phyloP scores from a whole-genome alignment of 2,888 invertebrate genomes.

The Cotesia congregata region DNA sequence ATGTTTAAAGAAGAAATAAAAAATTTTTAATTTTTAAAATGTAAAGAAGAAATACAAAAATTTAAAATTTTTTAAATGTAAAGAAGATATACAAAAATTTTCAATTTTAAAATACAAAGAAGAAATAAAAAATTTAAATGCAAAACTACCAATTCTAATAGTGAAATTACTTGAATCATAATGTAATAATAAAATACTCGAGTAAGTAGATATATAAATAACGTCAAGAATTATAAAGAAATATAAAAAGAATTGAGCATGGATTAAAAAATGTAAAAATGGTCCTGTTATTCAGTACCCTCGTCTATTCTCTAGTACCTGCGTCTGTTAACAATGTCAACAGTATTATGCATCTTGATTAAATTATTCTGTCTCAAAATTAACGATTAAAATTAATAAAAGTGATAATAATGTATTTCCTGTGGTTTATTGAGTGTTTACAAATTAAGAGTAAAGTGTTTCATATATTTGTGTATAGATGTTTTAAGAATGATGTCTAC shows the following conservation, averaged over 20 bases:
- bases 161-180: too few relatives aligned
- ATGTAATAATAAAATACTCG: too few relatives aligned
- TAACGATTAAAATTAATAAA: conserved; percentile 24
- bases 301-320: conserved; percentile 59
- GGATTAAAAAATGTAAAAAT: background rate
- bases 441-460: background rate
- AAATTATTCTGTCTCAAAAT: background rate
- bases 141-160: too few relatives aligned
- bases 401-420: conserved; percentile 1
- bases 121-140: too few relatives aligned
- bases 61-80: too few relatives aligned
- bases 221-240: background rate
- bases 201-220: too few relatives aligned
- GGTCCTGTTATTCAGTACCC: conserved; percentile 1
- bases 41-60: too few relatives aligned
- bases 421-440: background rate
- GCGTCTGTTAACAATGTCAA: conserved; percentile 46
- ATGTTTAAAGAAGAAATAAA: too few relatives aligned
- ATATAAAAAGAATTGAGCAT: background rate
- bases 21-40: too few relatives aligned
- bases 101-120: too few relatives aligned
- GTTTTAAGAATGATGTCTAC: conserved; percentile 16
- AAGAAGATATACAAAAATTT: too few relatives aligned
- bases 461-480: conserved; percentile 10
- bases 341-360: background rate